A percentile compares a stretch with the other conserved stretches of the same genome.
Conservation (phyloP, 2,113 vertebrate species). For the human region DNA sequence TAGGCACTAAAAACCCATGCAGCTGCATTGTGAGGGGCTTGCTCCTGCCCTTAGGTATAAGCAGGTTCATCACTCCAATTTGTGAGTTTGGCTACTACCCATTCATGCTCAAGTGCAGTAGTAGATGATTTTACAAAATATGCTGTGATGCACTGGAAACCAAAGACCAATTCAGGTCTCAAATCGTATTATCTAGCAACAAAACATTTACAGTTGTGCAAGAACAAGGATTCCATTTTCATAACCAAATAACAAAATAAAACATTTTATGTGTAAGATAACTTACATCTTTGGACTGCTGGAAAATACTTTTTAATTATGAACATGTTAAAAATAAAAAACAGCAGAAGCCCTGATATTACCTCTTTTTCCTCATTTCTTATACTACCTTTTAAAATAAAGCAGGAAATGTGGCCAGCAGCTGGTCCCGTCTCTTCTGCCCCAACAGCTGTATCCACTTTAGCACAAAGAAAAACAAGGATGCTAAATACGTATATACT, state of each 20-base stretch:
- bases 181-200: conserved; percentile 77
- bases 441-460: conserved; percentile 99
- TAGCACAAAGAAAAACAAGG: conserved; percentile 99
- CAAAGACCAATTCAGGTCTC: conserved; percentile 78
- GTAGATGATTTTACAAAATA: conserved; percentile 75
- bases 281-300: conserved; percentile 79
- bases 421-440: conserved; percentile 98
- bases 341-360: conserved; percentile 88
- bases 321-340: conserved; percentile 80
- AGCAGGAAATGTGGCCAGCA: conserved; percentile 96
- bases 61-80: conserved; percentile 73
- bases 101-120: conserved; percentile 80
- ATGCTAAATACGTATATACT: conserved; percentile 97
- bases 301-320: conserved; percentile 80
- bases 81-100: conserved; percentile 81
- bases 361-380: conserved; percentile 91
- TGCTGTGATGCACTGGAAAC: conserved; percentile 80
- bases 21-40: conserved; percentile 83
- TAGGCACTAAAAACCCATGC: conserved; percentile 89
- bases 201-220: conserved; percentile 80
- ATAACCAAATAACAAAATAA: conserved; percentile 76
- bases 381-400: conserved; percentile 99
- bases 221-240: conserved; percentile 81
- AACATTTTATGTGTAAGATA: conserved; percentile 75
- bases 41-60: conserved; percentile 78